Percentiles rank a stretch among this genome's conserved stretches.
These are phyloP conservation scores for Drosophila melanocephala DNA, from an alignment of 2,888 invertebrate genomes.

Conservation along the genomic window DNA sequence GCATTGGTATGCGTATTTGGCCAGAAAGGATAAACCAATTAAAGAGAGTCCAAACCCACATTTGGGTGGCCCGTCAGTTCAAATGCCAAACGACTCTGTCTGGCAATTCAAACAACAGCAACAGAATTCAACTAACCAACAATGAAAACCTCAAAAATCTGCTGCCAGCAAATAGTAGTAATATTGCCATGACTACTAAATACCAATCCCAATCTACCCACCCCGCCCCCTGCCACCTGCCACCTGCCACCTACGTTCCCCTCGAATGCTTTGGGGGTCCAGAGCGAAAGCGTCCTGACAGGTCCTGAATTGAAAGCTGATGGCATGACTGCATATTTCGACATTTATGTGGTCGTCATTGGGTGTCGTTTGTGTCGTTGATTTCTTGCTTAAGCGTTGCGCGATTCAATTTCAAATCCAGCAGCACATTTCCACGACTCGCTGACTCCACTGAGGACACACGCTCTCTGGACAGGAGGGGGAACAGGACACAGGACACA, in stretches of 20 bases:
- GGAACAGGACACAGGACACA: slow-evolving; percentile 8
- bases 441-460: slow-evolving; percentile 35
- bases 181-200: slow-evolving; percentile 75
- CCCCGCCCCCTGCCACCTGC: no score
- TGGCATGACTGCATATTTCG: slow-evolving; percentile 72
- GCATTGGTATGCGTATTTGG: slow-evolving; percentile 19
- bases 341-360: slow-evolving; percentile 79
- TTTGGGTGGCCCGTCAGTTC: slow-evolving; percentile 18
- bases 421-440: slow-evolving; percentile 73
- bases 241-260: background rate
- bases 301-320: slow-evolving; percentile 28
- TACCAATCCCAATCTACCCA: slow-evolving; percentile 8
- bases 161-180: slow-evolving; percentile 32
- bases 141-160: slow-evolving; percentile 79
- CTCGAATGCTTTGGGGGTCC: background rate
- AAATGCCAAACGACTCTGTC: slow-evolving; percentile 61
- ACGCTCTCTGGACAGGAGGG: slow-evolving; percentile 2
- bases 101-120: slow-evolving; percentile 65
- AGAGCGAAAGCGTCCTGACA: background rate
- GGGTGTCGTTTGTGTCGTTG: slow-evolving; percentile 78
- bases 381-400: slow-evolving; percentile 77
- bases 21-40: slow-evolving; percentile 75
- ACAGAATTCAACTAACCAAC: slow-evolving; percentile 78
- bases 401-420: slow-evolving; percentile 79
- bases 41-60: slow-evolving; percentile 61